Evolutionary conservation across 2,888 invertebrate species (phyloP).

Genomic region (Synanthedon formicaeformis): DNA sequence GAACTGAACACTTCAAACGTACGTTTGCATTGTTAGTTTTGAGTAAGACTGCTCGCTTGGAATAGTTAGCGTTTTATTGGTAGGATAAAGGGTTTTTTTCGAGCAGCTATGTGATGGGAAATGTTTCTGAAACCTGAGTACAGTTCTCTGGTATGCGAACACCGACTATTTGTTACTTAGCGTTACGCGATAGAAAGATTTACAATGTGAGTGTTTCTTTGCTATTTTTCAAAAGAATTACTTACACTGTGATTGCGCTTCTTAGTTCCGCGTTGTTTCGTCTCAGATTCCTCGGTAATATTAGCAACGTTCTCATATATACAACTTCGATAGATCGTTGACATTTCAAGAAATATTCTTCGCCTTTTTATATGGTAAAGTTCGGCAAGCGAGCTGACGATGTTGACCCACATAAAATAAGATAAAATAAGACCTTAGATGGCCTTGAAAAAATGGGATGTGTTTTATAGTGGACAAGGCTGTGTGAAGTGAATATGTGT

Average conservation of each 20-base stretch:
- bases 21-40: constrained; percentile 6
- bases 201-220: neutral
- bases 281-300: no score
- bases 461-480: no score
- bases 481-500: no score
- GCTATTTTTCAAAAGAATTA: neutral
- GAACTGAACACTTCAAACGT: neutral
- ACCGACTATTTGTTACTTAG: neutral
- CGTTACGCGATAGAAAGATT: neutral
- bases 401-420: no score
- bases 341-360: no score
- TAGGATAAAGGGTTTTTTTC: constrained; percentile 25
- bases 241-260: neutral
- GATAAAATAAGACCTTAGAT: no score
- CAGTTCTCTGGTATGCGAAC: neutral
- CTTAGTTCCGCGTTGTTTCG: no score
- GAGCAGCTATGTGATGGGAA: neutral
- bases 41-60: constrained; percentile 16
- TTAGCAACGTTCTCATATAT: no score
- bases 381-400: no score
- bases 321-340: no score
- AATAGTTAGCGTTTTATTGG: constrained; percentile 38
- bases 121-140: neutral
- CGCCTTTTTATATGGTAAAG: no score
- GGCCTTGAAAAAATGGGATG: no score